These are phyloP conservation scores for Tribolium freemani DNA, from an alignment of 2,888 invertebrate species.

Conservation along the genomic window DNA sequence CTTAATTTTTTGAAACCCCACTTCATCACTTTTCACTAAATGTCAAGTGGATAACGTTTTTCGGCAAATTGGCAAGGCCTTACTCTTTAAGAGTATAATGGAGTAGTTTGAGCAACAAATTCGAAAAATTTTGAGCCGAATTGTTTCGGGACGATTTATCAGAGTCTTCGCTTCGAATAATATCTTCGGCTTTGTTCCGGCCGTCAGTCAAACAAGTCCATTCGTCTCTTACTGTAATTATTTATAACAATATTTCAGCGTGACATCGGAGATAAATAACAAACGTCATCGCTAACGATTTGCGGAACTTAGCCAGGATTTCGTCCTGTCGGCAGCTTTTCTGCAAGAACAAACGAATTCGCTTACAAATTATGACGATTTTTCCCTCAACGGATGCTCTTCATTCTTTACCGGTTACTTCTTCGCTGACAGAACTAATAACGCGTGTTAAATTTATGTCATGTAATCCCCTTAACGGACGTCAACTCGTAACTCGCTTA, in stretches of 20 bases:
- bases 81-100: no score
- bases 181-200: slow-evolving; percentile 24
- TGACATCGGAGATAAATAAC: slow-evolving; percentile 38
- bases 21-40: no score
- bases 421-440: slow-evolving; percentile 56
- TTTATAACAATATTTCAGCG: slow-evolving; percentile 41
- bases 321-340: slow-evolving; percentile 20
- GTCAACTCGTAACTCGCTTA: slow-evolving; percentile 43
- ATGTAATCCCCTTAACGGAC: slow-evolving; percentile 47
- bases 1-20: no score
- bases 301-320: slow-evolving; percentile 37
- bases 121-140: slow-evolving; percentile 1
- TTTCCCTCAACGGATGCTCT: slow-evolving; percentile 33
- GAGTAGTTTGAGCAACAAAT: not conserved
- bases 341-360: slow-evolving; percentile 24
- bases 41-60: no score
- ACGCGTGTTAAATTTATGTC: slow-evolving; percentile 57
- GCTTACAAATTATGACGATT: slow-evolving; percentile 36
- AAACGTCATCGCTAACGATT: slow-evolving; percentile 38
- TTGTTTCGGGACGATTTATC: slow-evolving; percentile 30
- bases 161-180: slow-evolving; percentile 16
- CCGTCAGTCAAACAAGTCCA: slow-evolving; percentile 22
- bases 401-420: slow-evolving; percentile 39
- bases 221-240: slow-evolving; percentile 32
- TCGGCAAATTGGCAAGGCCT: no score